phyloP scores from a whole-genome alignment of 1,140 invertebrate genomes.

The Drosophila teissieri region DNA sequence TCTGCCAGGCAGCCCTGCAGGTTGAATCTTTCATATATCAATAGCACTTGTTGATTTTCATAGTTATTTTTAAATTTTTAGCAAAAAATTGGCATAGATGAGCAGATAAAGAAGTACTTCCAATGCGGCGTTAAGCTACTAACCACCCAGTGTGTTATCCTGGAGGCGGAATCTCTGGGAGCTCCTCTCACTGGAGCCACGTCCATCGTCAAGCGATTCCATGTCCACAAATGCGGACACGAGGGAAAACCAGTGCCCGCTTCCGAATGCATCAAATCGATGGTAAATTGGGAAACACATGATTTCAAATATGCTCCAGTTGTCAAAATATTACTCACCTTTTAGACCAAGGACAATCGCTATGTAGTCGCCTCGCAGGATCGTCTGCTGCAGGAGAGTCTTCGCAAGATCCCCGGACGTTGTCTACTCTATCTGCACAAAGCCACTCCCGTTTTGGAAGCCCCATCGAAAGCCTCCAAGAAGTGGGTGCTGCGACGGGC shows the following conservation, averaged over 20 bases:
- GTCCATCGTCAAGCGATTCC: conserved; percentile 94
- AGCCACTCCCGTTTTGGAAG: conserved; percentile 93
- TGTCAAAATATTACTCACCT: neutral
- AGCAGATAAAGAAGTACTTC: conserved; percentile 97
- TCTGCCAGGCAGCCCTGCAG: conserved; percentile 94
- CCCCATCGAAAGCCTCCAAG: conserved; percentile 89
- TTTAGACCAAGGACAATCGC: conserved; percentile 89
- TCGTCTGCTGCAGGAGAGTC: conserved; percentile 89
- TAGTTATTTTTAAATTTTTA: conserved; percentile 85
- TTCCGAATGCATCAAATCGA: conserved; percentile 90
- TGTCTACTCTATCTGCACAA: conserved; percentile 94
- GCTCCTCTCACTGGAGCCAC: conserved; percentile 92
- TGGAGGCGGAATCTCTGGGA: conserved; percentile 95
- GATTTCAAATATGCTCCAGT: neutral
- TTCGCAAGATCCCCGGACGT: conserved; percentile 90
- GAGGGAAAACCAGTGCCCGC: conserved; percentile 89
- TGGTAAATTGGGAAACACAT: conserved; percentile 86
- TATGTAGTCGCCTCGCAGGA: conserved; percentile 95
- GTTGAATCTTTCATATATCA: conserved; percentile 82
- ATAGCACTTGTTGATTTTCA: conserved; percentile 45
- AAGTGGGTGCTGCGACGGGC: conserved; percentile 85
- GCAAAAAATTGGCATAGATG: conserved; percentile 95
- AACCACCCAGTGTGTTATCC: conserved; percentile 96
- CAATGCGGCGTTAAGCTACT: conserved; percentile 93
- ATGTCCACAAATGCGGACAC: conserved; percentile 93